phyloP scores from a whole-genome alignment of 2,797 vertebrate genomes.

The Manis crassicaudata region DNA sequence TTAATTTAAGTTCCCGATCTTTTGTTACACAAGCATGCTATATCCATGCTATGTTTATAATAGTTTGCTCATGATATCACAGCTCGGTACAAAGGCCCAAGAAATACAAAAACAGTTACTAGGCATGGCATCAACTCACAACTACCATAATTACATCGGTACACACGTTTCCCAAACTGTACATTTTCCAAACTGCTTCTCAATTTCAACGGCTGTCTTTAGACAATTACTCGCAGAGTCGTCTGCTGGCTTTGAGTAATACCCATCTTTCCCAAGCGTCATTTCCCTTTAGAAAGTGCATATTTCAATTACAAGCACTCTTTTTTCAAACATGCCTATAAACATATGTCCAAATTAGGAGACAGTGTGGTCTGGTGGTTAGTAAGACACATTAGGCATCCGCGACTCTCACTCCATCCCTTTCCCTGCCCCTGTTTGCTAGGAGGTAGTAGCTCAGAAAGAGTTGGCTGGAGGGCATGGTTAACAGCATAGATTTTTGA shows the following conservation, averaged over 20 bases:
- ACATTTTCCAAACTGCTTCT: slow-evolving; percentile 84
- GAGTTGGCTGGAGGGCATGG: background rate
- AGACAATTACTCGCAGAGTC: slow-evolving; percentile 74
- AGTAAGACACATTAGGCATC: background rate
- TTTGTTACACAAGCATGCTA: slow-evolving; percentile 88
- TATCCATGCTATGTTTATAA: slow-evolving; percentile 90
- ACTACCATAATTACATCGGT: slow-evolving; percentile 77
- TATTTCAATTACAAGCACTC: slow-evolving; percentile 70
- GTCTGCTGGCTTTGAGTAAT: slow-evolving; percentile 73
- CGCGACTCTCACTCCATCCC: slow-evolving; percentile 5
- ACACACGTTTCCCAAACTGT: slow-evolving; percentile 69
- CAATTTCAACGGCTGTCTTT: slow-evolving; percentile 77
- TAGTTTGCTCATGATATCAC: slow-evolving; percentile 93
- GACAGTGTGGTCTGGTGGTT: slow-evolving; percentile 58
- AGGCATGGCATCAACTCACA: slow-evolving; percentile 89
- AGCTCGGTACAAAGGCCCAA: slow-evolving; percentile 86
- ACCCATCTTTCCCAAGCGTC: slow-evolving; percentile 78
- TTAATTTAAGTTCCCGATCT: slow-evolving; percentile 90
- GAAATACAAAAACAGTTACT: slow-evolving; percentile 86
- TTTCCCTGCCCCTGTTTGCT: background rate
- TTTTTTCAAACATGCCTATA: slow-evolving; percentile 71
- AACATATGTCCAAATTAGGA: slow-evolving; percentile 77
- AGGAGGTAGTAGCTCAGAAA: background rate
- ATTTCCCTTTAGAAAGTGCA: slow-evolving; percentile 78
- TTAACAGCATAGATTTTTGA: background rate